Percentiles rank a stretch among this genome's conserved stretches.
Conservation (phyloP, 2,888 invertebrate species). For the Synanthedon myopaeformis region DNA sequence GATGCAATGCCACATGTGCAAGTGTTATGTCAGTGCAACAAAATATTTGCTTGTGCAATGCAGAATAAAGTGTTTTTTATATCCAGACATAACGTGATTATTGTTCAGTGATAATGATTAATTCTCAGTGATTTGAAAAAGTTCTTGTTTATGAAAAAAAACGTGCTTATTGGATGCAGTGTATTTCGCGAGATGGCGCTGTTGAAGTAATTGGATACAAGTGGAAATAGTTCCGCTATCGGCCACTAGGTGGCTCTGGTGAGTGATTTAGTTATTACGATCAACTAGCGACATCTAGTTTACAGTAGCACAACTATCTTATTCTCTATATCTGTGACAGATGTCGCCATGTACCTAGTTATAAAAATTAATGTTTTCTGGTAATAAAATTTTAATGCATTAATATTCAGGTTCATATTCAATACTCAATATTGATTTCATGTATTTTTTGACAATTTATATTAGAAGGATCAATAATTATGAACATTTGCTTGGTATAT, state of each 20-base stretch:
- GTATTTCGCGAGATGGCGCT: slow-evolving; percentile 54
- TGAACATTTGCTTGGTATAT: no score
- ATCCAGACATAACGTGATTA: slow-evolving; percentile 32
- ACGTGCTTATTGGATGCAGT: slow-evolving; percentile 64
- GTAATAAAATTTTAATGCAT: no score
- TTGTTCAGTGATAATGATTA: slow-evolving; percentile 6
- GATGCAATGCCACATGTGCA: slow-evolving; percentile 48
- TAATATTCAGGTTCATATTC: no score
- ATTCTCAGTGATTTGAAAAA: slow-evolving; percentile 4
- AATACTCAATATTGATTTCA: no score
- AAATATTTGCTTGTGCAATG: slow-evolving; percentile 31
- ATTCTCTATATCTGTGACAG: slow-evolving; percentile 2
- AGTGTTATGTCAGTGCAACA: slow-evolving; percentile 40
- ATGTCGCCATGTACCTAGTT: no score
- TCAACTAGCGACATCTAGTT: slow-evolving; percentile 27
- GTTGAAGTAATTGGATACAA: slow-evolving; percentile 37
- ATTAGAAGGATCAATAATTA: no score
- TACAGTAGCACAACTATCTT: slow-evolving; percentile 20
- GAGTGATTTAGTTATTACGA: slow-evolving; percentile 16
- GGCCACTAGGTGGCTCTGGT: slow-evolving; percentile 49
- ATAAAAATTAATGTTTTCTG: no score
- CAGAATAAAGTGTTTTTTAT: slow-evolving; percentile 26
- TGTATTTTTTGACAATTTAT: no score
- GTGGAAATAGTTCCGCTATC: slow-evolving; percentile 33
- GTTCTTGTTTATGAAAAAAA: slow-evolving; percentile 26